Conservation (phyloP, 2,797 vertebrate species). For the Triplophysa bombifrons region DNA sequence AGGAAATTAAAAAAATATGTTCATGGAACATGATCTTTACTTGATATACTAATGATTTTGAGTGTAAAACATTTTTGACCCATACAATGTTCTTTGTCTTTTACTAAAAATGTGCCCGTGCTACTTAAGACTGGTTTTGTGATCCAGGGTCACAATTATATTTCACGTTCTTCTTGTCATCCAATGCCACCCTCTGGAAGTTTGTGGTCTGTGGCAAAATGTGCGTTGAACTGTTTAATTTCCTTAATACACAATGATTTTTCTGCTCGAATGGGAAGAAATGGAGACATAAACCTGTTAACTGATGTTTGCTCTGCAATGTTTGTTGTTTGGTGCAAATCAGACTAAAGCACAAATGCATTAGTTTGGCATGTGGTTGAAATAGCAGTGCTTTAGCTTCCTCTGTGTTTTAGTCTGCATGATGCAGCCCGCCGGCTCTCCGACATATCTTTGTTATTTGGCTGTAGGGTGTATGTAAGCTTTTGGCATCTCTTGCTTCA, state of each 20-base stretch:
- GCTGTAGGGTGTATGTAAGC: conserved; percentile 45
- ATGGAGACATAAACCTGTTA: not conserved
- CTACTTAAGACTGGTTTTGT: too few relatives aligned
- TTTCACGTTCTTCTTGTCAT: not conserved
- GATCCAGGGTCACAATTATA: not conserved
- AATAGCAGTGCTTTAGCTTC: conserved; percentile 59
- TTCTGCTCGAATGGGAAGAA: not conserved
- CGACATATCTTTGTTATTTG: conserved; percentile 39
- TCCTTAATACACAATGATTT: not conserved
- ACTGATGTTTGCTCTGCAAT: not conserved
- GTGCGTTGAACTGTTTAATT: not conserved
- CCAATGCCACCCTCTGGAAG: conserved; percentile 1
- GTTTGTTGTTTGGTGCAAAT: not conserved
- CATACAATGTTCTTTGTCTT: too few relatives aligned
- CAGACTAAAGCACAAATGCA: conserved; percentile 25
- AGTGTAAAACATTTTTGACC: too few relatives aligned
- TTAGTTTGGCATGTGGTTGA: conserved; percentile 49
- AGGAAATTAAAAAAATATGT: too few relatives aligned
- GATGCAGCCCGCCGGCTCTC: conserved; percentile 17
- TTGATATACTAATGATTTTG: too few relatives aligned
- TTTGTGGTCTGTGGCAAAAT: not conserved
- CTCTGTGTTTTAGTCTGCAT: conserved; percentile 42
- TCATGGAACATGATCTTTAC: too few relatives aligned
- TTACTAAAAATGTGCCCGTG: too few relatives aligned
- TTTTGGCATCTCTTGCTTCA: conserved; percentile 39